Evolutionary conservation across 1,140 invertebrate genomes (phyloP), one percentile per base, ranked within the genome.

Genomic region (Gonatopus flavifemur): DNA sequence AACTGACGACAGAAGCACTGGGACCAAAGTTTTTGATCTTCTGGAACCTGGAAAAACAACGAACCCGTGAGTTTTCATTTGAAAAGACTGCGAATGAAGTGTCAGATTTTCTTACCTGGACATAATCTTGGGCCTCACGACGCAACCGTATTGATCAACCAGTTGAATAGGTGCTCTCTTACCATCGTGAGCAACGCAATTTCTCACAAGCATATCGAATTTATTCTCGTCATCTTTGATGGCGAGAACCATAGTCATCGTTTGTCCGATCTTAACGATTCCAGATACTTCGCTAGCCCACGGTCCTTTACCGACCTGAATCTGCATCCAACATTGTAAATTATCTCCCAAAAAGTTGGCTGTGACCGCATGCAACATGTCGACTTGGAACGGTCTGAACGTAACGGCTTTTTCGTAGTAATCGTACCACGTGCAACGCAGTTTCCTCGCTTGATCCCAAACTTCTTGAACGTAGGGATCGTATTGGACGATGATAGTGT

Each of bases 21-120:
- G 91, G 89, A 1, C 93, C 94, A 53, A 96, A 96, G 80, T 96
- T 95, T 79, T 95, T 94, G 52, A 96, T 93, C 77, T 96, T 96
- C 58, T 94, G 91, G 86, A 96, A 96, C 72, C 89, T 88, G 36
- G 6, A 18, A 36, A 24, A 1, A 16, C 1, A 19, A 9, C n/a
- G n/a, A n/a, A n/a, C n/a, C n/a, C n/a, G n/a, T n/a, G n/a, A n/a
- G n/a, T n/a, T n/a, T n/a, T n/a, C n/a, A n/a, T n/a, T n/a, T n/a
- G n/a, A n/a, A n/a, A n/a, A n/a, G n/a, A n/a, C n/a, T n/a, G n/a
- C n/a, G n/a, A n/a, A n/a, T n/a, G n/a, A n/a, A n/a, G n/a, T n/a
- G n/a, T n/a, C n/a, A 3, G 1, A 15, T 9, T 12, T 18, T 20
- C 15, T 55, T 57, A 76, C 76, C 76, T 75, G 55, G 87, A 88